phyloP scores from a whole-genome alignment of 92 coral and sea anemone species.

The Plumapathes pennacea region DNA sequence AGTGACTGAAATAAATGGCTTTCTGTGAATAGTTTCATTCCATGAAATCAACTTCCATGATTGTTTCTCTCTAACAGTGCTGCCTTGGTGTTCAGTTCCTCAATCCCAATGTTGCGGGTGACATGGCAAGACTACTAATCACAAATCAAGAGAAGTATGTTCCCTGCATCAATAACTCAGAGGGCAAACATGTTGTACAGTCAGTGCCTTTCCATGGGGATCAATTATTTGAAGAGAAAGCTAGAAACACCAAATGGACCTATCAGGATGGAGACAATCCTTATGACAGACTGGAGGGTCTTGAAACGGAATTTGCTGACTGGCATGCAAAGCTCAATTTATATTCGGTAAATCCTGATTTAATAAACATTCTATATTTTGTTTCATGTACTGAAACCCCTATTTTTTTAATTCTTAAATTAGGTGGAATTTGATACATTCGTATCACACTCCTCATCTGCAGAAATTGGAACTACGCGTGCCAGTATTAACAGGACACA shows the following conservation, averaged over 20 bases:
- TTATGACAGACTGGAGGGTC: slow-evolving; percentile 22
- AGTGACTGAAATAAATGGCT: too few species aligned
- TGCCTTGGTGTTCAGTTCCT: slow-evolving; percentile 53
- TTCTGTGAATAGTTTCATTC: too few species aligned
- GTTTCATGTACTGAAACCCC: too few species aligned
- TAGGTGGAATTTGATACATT: slow-evolving; percentile 31
- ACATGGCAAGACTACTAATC: slow-evolving; percentile 61
- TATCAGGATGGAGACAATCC: slow-evolving; percentile 27
- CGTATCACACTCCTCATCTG: slow-evolving; percentile 24
- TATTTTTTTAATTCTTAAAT: slow-evolving; percentile 4
- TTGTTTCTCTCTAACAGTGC: slow-evolving; percentile 36
- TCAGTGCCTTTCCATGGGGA: slow-evolving; percentile 38
- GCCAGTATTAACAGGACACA: slow-evolving; percentile 42
- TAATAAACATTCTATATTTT: background rate
- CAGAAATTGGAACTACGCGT: slow-evolving; percentile 39
- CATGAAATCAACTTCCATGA: too few species aligned
- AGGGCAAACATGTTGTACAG: slow-evolving; percentile 6
- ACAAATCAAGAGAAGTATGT: slow-evolving; percentile 58
- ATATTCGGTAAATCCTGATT: slow-evolving; percentile 12
- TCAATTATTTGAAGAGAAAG: slow-evolving; percentile 25
- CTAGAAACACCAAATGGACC: slow-evolving; percentile 21
- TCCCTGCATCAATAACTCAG: slow-evolving; percentile 5
- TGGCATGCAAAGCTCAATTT: slow-evolving; percentile 40
- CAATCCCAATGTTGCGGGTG: slow-evolving; percentile 64
- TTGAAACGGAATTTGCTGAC: slow-evolving; percentile 39